Base-by-base conservation (phyloP, 2,888 invertebrate genomes). In the Synergus gifuensis region DNA sequence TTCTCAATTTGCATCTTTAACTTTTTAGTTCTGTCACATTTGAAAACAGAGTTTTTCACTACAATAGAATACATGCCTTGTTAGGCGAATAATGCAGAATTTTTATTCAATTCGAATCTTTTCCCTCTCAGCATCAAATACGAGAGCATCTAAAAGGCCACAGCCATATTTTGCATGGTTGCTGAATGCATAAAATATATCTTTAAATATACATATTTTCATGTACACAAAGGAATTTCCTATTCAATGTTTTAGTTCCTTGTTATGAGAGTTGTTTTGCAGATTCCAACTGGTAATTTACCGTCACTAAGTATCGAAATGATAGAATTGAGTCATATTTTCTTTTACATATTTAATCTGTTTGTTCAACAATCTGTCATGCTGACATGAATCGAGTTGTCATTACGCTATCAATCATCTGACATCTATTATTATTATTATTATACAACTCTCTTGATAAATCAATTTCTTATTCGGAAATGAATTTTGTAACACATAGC, bases 321-420 rank as follows among this genome's bases (percentile, higher is more conserved):
- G n/a, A 9, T 42, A 12, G n/a, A 69, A 49, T 28, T 49, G 16
- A 16, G 49, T 12, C 49, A 69, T 28, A 28, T 44, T 44, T 66
- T 44, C 16, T 69, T 69, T 69, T 16, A n/a, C n/a, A 49, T n/a
- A n/a, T 49, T 69, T 49, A 69, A 49, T 69, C 36, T 49, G 28
- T 49, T 69, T 69, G 46, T 69, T 28, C 14, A 49, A 69, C 46
- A 69, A 69, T 69, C 22, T 49, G 44, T 36, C 16, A 16, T 22
- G 28, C 69, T 28, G 14, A 69, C 28, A 28, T 49, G 49, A 28
- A 9, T 18, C 28, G 16, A 69, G 36, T 28, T 16, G 14, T 49
- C 69, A 46, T 49, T 49, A 16, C 49, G 16, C 16, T 54, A 18
- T 58, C 58, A 58, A 58, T 58, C 11, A 58, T 16, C 28, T 69